Conservation (phyloP, 2,888 invertebrate genomes). For the Apotomis capreana region DNA sequence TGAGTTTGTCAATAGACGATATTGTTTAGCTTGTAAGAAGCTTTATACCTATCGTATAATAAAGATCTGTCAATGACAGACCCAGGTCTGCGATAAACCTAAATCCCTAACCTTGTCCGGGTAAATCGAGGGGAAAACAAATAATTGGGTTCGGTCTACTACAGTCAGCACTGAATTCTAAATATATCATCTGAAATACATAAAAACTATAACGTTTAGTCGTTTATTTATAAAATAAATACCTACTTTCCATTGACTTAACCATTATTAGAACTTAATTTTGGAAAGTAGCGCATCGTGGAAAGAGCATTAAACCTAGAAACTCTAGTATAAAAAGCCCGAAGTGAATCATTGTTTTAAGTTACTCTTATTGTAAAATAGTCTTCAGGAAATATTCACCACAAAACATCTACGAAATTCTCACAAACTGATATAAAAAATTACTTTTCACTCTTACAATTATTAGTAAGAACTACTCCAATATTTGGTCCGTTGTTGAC, state of each 20-base stretch:
- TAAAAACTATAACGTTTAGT: too few relatives aligned
- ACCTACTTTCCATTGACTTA: too few relatives aligned
- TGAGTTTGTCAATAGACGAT: too few relatives aligned
- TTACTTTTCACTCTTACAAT: background rate
- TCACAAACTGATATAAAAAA: background rate
- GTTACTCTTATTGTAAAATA: too few relatives aligned
- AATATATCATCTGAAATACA: too few relatives aligned
- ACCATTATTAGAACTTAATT: too few relatives aligned
- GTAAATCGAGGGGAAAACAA: constrained; percentile 26
- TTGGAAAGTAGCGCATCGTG: too few relatives aligned
- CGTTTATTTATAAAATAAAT: too few relatives aligned
- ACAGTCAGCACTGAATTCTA: background rate
- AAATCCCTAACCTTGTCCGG: constrained; percentile 1
- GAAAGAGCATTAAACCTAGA: too few relatives aligned
- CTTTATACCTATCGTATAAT: background rate
- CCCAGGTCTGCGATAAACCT: background rate
- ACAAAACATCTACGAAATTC: too few relatives aligned
- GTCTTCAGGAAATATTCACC: background rate
- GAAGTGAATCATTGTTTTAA: too few relatives aligned
- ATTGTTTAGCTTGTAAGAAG: background rate
- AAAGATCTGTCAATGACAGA: constrained; percentile 7
- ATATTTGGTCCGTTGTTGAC: background rate
- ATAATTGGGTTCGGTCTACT: constrained; percentile 6
- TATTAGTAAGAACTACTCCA: background rate
- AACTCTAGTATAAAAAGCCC: too few relatives aligned